Conservation (phyloP, 2,888 invertebrate species). For the Odontomyia ornata region DNA sequence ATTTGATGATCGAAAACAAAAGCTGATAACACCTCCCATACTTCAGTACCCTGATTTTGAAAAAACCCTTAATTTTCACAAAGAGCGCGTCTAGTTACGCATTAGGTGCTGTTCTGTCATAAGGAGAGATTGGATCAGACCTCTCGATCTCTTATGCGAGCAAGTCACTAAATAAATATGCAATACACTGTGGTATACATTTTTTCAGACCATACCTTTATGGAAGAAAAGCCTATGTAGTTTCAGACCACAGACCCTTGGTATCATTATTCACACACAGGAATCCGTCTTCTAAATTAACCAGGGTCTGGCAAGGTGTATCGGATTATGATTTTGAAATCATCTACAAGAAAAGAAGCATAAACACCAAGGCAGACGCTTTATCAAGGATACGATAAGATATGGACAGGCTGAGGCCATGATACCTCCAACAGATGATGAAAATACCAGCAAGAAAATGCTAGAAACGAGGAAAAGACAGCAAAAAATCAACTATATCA, state of each 20-base stretch:
- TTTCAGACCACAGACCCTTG: not conserved
- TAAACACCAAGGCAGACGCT: not conserved
- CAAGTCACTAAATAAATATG: too few relatives aligned
- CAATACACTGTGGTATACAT: not conserved
- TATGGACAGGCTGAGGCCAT: not conserved
- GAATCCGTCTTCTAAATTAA: not conserved
- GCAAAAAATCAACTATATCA: too few relatives aligned
- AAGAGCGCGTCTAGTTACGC: too few relatives aligned
- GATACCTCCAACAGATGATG: not conserved
- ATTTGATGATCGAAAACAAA: too few relatives aligned
- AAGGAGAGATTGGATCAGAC: too few relatives aligned
- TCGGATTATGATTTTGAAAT: not conserved
- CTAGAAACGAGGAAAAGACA: not conserved
- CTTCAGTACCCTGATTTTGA: too few relatives aligned
- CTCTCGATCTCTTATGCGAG: too few relatives aligned
- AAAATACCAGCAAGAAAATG: not conserved
- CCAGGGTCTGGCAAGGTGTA: not conserved
- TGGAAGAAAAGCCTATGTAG: not conserved
- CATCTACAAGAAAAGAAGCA: not conserved
- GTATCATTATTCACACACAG: too few relatives aligned
- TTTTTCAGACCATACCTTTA: too few relatives aligned
- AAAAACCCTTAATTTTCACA: too few relatives aligned
- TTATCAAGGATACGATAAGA: not conserved
- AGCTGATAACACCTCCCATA: too few relatives aligned
- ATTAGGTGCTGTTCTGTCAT: too few relatives aligned